Evolutionary conservation across 2,113 vertebrate species (phyloP).

Genomic region (Xenopus borealis): DNA sequence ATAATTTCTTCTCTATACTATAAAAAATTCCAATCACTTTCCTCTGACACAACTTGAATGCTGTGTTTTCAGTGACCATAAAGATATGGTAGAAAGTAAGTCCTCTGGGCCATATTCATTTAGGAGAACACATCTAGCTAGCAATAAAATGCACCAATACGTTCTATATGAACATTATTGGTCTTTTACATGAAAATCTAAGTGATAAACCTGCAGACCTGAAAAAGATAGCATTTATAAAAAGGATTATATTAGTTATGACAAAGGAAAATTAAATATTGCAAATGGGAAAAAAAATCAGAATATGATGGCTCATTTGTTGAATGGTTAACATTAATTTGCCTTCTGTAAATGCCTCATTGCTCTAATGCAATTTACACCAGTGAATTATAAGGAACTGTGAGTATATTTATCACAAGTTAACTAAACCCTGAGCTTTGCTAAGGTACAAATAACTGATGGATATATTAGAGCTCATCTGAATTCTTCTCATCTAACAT

Average conservation of each 20-base stretch:
- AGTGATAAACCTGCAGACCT: constrained; percentile 17
- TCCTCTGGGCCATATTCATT: constrained; percentile 42
- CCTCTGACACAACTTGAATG: constrained; percentile 10
- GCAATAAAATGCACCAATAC: constrained; percentile 43
- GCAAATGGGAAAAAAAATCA: constrained; percentile 8
- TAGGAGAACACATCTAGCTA: constrained; percentile 25
- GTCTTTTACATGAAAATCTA: constrained; percentile 42
- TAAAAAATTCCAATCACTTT: constrained; percentile 14
- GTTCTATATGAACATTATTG: constrained; percentile 37
- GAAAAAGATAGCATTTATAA: constrained; percentile 16
- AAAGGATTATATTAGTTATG: constrained; percentile 26
- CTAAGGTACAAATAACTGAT: constrained; percentile 39
- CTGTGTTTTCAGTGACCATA: constrained; percentile 29
- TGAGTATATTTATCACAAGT: constrained; percentile 44
- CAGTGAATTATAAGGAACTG: constrained; percentile 39
- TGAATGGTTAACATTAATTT: constrained; percentile 44
- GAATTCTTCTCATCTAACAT: constrained; percentile 11
- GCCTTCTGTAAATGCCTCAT: constrained; percentile 39
- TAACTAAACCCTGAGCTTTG: constrained; percentile 40
- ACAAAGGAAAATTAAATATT: constrained; percentile 38
- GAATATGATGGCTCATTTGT: constrained; percentile 40
- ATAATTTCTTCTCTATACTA: too few relatives aligned
- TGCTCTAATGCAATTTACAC: constrained; percentile 42
- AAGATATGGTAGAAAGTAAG: constrained; percentile 37
- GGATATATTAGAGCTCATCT: constrained; percentile 34